Conservation (phyloP, 2,888 invertebrate species). For the Fabriciana adippe region DNA sequence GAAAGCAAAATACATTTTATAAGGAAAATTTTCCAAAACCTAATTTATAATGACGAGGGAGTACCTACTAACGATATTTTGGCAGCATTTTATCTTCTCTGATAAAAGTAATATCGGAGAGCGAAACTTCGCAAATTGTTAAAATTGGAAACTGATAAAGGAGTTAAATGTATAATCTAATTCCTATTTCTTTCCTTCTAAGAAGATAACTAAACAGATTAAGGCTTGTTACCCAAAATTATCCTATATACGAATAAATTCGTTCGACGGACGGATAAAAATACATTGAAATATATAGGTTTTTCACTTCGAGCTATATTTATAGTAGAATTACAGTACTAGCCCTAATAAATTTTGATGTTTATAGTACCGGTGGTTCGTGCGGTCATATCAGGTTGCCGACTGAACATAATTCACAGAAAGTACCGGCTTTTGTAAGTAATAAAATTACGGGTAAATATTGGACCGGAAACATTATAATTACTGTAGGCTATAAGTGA, state of each 20-base stretch:
- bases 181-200: background rate
- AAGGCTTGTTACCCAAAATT: too few species aligned
- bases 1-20: conserved; percentile 16
- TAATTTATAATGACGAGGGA: conserved; percentile 29
- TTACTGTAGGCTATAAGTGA: background rate
- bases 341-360: conserved; percentile 2
- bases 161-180: conserved; percentile 1
- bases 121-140: conserved; percentile 16
- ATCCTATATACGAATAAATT: background rate
- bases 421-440: background rate
- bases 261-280: background rate
- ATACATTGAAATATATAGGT: background rate
- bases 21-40: conserved; percentile 26
- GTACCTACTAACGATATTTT: conserved; percentile 14
- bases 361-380: background rate
- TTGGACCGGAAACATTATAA: background rate
- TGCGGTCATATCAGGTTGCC: conserved; percentile 14
- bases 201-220: too few species aligned
- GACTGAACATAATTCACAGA: conserved; percentile 2
- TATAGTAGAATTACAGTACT: background rate
- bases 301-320: too few species aligned
- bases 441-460: conserved; percentile 13
- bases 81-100: conserved; percentile 14
- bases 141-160: conserved; percentile 18
- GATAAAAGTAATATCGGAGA: conserved; percentile 19